Evolutionary conservation across 2,797 vertebrate species (phyloP).

Genomic region (Gymnoscopelus microlampas): DNA sequence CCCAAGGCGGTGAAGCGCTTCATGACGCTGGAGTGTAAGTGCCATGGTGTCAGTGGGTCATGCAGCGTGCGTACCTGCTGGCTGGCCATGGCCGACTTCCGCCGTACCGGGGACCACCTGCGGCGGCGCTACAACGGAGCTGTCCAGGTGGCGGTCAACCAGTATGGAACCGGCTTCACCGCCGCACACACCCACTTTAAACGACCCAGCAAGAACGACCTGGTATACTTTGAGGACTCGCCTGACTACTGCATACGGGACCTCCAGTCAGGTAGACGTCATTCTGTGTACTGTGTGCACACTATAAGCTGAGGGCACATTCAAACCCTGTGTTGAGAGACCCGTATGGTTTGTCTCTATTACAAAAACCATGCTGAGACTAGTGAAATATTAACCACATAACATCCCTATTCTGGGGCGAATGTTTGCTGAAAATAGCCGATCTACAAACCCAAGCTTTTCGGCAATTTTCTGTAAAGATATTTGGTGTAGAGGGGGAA

Average conservation of each 20-base stretch:
- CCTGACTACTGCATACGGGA: constrained; percentile 96
- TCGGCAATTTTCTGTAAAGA: too few species aligned
- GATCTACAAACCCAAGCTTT: too few species aligned
- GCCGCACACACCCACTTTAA: constrained; percentile 88
- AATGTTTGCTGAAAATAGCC: too few species aligned
- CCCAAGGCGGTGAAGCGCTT: constrained; percentile 92
- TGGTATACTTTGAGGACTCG: constrained; percentile 95
- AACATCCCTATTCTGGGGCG: too few species aligned
- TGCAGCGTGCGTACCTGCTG: constrained; percentile 95
- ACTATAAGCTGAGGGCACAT: too few species aligned
- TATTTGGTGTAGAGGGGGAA: too few species aligned
- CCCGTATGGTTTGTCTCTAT: too few species aligned
- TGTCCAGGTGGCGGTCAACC: constrained; percentile 94
- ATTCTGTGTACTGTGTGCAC: too few species aligned
- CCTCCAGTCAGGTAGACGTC: constrained; percentile 88
- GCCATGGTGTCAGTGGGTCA: constrained; percentile 95
- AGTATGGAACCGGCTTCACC: constrained; percentile 94
- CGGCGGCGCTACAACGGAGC: constrained; percentile 91
- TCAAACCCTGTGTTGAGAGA: too few species aligned
- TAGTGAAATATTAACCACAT: too few species aligned
- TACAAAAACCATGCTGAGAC: too few species aligned
- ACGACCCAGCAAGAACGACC: constrained; percentile 91
- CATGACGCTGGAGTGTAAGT: constrained; percentile 95
- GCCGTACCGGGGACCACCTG: constrained; percentile 92
- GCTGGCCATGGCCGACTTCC: constrained; percentile 94